Evolutionary conservation across 2,113 vertebrate genomes (phyloP).

Genomic region (Beaufortia kweichowensis): DNA sequence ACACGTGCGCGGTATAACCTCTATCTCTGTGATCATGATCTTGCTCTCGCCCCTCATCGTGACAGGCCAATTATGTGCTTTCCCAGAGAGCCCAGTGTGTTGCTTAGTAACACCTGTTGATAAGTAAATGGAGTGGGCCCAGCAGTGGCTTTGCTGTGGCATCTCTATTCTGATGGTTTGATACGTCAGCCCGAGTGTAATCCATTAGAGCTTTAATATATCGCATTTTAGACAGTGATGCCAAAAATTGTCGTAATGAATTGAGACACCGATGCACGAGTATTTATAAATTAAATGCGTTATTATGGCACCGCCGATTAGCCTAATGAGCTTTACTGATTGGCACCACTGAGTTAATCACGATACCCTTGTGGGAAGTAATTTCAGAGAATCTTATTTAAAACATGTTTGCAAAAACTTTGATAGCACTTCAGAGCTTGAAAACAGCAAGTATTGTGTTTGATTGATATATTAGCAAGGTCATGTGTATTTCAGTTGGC

Average conservation of each 20-base stretch:
- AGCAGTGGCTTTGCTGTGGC: slow-evolving; percentile 58
- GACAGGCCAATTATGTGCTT: slow-evolving; percentile 68
- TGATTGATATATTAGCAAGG: too few species aligned
- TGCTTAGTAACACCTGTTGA: slow-evolving; percentile 80
- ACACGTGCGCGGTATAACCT: slow-evolving; percentile 29
- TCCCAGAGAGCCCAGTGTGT: slow-evolving; percentile 70
- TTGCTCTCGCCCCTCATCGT: slow-evolving; percentile 69
- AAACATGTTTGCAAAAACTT: background rate
- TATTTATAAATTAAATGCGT: slow-evolving; percentile 5
- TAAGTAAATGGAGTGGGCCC: slow-evolving; percentile 65
- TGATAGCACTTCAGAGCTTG: background rate
- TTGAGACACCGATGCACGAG: background rate
- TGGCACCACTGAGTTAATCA: slow-evolving; percentile 24
- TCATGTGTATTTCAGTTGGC: background rate
- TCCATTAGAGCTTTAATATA: slow-evolving; percentile 11
- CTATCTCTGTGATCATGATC: slow-evolving; percentile 54
- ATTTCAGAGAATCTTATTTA: slow-evolving; percentile 8
- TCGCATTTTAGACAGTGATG: background rate
- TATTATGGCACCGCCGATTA: background rate
- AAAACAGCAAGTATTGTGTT: background rate
- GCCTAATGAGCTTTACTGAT: slow-evolving; percentile 16
- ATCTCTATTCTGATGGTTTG: slow-evolving; percentile 58
- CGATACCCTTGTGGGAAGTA: background rate
- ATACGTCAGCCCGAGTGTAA: slow-evolving; percentile 1
- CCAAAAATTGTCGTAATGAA: slow-evolving; percentile 8